Evolutionary conservation across 2,113 vertebrate species (phyloP), one percentile per base, ranked within the genome.

Genomic region (Thryonomys swinderianus): DNA sequence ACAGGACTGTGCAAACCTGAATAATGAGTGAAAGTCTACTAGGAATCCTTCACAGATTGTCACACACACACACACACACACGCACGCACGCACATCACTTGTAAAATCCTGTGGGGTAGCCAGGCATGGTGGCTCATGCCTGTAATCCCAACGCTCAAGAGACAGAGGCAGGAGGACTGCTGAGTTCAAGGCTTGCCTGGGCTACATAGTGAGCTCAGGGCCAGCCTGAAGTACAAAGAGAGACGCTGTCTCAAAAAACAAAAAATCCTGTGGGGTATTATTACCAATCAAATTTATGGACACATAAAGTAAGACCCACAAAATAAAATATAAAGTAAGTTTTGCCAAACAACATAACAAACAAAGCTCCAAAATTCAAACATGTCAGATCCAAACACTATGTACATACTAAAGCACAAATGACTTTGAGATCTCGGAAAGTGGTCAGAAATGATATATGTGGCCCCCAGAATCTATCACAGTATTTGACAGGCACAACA

Each of bases 231-330:
- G n/a, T n/a, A n/a, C n/a, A n/a, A n/a, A n/a, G n/a, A n/a, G n/a
- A n/a, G n/a, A n/a, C n/a, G n/a, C n/a, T n/a, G n/a, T n/a, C n/a
- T n/a, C n/a, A n/a, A n/a, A n/a, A n/a, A n/a, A n/a, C n/a, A n/a
- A n/a, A 81, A 85, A 90, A 78, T 83, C 53, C 69, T 59, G 59
- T 25, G 0, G 55, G 32, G 64, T 67, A 81, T 34, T 93, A 23
- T 62, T 55, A 64, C 40, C 34, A 92, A 59, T 6, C 21, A 86
- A 3, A 11, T 84, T 90, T 91, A 88, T 2, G 90, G 45, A 37
- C 37, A 2, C 21, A 92, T 92, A 81, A 88, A 88, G 57, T 81
- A 89, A 88, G 66, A 96, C 10, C 40, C n/a, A 92, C 12, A 61
- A 62, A 30, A 66, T 10, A 84, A 64, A 34, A n/a, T 84, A 87